Percentiles rank a stretch among this genome's conserved stretches.
phyloP scores from a whole-genome alignment of 2,888 invertebrate genomes.

The Pristionchus mayeri region DNA sequence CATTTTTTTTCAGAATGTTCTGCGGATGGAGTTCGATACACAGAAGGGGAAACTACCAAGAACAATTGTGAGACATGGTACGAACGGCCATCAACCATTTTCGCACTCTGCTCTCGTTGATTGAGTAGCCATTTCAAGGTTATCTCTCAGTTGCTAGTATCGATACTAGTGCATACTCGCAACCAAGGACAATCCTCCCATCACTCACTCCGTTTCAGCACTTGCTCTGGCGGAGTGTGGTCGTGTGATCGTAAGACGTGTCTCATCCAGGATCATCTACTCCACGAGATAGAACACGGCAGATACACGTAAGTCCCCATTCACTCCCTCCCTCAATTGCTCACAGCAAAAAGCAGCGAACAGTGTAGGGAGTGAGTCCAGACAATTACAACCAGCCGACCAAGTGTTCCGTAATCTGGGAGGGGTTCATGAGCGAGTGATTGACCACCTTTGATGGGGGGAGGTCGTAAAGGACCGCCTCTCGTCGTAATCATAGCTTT shows the following conservation, averaged over 20 bases:
- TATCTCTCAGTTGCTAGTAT: constrained; percentile 4
- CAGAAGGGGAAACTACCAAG: constrained; percentile 76
- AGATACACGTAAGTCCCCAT: constrained; percentile 76
- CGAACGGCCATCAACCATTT: constrained; percentile 46
- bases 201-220: constrained; percentile 74
- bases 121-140: constrained; percentile 40
- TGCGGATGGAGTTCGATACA: constrained; percentile 60
- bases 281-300: constrained; percentile 83
- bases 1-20: constrained; percentile 69
- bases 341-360: constrained; percentile 21
- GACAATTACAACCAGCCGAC: constrained; percentile 38
- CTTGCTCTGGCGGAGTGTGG: constrained; percentile 76
- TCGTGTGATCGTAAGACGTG: constrained; percentile 84
- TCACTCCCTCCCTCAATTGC: constrained; percentile 6
- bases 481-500: background rate
- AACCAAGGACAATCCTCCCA: constrained; percentile 3
- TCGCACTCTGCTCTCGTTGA: constrained; percentile 11
- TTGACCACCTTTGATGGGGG: constrained; percentile 21
- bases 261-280: constrained; percentile 84
- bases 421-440: background rate
- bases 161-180: constrained; percentile 36
- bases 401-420: constrained; percentile 19
- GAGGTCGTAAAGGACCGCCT: background rate
- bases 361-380: constrained; percentile 1
- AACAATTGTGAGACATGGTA: constrained; percentile 71